phyloP scores from a whole-genome alignment of 2,888 invertebrate genomes.

The Meghimatium bilineatum region DNA sequence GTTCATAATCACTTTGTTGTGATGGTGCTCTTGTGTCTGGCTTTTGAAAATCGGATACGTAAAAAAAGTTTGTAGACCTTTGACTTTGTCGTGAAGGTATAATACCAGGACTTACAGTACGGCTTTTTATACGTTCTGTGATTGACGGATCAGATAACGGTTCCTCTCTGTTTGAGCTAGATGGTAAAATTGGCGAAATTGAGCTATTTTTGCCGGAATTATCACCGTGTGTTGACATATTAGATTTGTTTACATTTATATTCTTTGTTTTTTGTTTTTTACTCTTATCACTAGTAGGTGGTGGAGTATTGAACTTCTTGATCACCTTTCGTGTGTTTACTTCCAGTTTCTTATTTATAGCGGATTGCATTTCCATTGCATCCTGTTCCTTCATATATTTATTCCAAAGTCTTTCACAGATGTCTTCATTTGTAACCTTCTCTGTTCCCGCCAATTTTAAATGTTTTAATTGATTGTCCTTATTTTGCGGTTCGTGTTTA shows the following conservation, averaged over 20 bases:
- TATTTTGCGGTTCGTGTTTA: neutral
- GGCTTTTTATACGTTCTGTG: neutral
- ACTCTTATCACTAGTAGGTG: no score
- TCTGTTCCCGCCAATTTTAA: neutral
- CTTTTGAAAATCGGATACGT: neutral
- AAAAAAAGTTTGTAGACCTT: neutral
- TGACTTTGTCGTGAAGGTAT: neutral
- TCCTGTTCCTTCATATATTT: slow-evolving; percentile 22
- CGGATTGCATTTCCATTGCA: slow-evolving; percentile 25
- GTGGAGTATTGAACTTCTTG: neutral
- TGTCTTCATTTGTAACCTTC: neutral
- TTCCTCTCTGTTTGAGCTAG: neutral
- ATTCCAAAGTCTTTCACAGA: neutral
- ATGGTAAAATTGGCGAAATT: neutral
- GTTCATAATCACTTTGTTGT: neutral
- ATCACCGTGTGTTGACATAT: neutral
- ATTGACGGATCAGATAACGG: neutral
- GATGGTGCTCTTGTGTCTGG: neutral
- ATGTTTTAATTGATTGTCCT: neutral
- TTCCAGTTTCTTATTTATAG: slow-evolving; percentile 13
- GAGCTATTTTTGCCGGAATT: neutral
- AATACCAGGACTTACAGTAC: neutral
- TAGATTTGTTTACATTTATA: neutral
- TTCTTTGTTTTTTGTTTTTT: neutral
- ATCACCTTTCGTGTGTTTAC: neutral